Evolutionary conservation across 2,797 vertebrate genomes (phyloP).

Genomic region (Acrossocheilus wenchowensis): DNA sequence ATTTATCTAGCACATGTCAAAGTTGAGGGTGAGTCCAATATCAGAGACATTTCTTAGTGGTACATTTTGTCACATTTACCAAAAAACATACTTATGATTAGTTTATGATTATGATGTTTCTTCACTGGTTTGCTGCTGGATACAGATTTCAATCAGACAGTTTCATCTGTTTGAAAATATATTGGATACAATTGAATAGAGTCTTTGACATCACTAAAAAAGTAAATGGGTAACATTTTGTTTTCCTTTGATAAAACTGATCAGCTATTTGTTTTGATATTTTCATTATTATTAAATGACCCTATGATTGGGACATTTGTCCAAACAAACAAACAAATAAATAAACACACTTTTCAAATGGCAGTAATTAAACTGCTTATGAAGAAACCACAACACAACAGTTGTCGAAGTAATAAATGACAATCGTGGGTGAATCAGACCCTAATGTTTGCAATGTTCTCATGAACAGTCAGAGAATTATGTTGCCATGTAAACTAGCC

Average conservation of each 20-base stretch:
- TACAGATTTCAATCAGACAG: background rate
- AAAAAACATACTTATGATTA: background rate
- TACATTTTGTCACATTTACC: background rate
- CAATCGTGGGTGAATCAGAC: background rate
- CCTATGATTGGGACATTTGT: background rate
- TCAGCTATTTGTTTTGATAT: background rate
- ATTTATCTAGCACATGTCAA: constrained; percentile 3
- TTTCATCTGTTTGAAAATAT: background rate
- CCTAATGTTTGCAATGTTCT: background rate
- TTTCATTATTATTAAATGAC: background rate
- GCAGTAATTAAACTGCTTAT: background rate
- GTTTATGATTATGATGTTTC: background rate
- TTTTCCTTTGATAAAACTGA: background rate
- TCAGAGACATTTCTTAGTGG: background rate
- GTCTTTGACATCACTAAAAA: background rate
- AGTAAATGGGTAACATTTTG: background rate
- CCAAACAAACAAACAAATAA: background rate
- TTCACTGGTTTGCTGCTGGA: background rate
- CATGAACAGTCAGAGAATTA: background rate
- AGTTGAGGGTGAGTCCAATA: background rate
- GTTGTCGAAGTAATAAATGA: background rate
- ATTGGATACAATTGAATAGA: background rate
- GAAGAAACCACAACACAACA: background rate
- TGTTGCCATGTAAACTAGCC: background rate
- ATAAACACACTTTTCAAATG: too few species aligned